Base-by-base conservation (phyloP, 2,797 vertebrate genomes). In the Vireo griseus region DNA sequence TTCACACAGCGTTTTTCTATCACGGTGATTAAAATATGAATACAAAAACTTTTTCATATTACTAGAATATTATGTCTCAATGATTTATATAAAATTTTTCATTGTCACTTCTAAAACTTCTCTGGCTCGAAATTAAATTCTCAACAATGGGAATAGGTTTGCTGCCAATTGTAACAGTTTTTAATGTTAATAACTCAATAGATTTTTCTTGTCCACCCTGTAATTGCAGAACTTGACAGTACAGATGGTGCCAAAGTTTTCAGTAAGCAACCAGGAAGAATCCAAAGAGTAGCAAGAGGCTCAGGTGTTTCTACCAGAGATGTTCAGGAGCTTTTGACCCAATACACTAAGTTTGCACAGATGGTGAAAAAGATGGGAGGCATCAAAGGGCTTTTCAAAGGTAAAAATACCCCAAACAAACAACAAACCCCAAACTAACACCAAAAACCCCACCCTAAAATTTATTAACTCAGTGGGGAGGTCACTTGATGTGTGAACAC, bases 301-400 rank as follows among this genome's bases (percentile, higher is more conserved):
- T 99, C 99, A 2, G 99, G 99, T 35, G 99, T 99, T 40, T 99
- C 99, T 91, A 99, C 99, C 39, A 98, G 99, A 95, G 99, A 99
- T 52, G 99, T 99, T 67, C 99, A 99, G 96, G 99, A 99, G 96
- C 98, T 99, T 88, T 98, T 99, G 73, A 99, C 99, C 4, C 99
- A 99, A 91, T 99, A 99, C 97, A 99, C 99, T 57, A 99, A 99
- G 97, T 99, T 99, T 92, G 99, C 99, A 86, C 99, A 99, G 97
- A 99, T 99, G 99, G 99, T 99, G 44, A 99, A 99, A 97, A 99
- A 99, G 98, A 99, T 99, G 99, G 99, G 99, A 33, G 99, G 99
- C 81, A 99, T 99, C 97, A 99, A 99, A 96, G 99, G 99, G 16
- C 98, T 99, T 67, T 99, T 99, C 94, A 99, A 99, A 99, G 99